A percentile compares a stretch with the other conserved stretches of the same genome.
Conservation (phyloP, 1,140 invertebrate genomes). For the Saccostrea echinata region DNA sequence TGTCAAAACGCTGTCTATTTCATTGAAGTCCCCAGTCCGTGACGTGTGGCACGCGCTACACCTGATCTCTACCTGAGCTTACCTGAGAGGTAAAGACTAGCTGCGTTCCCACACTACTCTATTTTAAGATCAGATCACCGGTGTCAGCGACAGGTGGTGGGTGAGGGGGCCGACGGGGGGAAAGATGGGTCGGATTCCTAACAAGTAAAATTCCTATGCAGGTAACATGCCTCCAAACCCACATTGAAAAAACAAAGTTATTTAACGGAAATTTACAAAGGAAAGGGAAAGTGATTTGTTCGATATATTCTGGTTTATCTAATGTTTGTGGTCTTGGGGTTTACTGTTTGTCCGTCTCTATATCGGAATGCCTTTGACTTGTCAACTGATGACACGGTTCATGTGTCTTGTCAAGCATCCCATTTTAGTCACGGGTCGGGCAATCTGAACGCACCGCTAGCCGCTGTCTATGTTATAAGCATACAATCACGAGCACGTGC, state of each 20-base stretch:
- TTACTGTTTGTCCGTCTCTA: not conserved
- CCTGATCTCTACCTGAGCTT: conserved; percentile 33
- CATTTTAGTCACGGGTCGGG: conserved; percentile 1
- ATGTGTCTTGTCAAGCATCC: not conserved
- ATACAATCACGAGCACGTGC: not conserved
- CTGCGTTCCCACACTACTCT: conserved; percentile 35
- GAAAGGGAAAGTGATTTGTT: not conserved
- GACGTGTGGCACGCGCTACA: conserved; percentile 27
- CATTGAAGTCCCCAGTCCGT: conserved; percentile 3
- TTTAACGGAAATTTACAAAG: too few relatives aligned
- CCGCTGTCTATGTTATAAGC: not conserved
- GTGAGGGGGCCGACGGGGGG: conserved; percentile 12
- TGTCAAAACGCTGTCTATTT: conserved; percentile 23
- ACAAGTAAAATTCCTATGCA: not conserved
- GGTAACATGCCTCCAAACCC: not conserved
- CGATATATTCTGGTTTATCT: not conserved
- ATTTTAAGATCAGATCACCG: conserved; percentile 28
- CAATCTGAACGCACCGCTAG: not conserved
- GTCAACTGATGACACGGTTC: conserved; percentile 26
- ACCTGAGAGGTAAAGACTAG: conserved; percentile 35
- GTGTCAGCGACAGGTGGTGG: conserved; percentile 34
- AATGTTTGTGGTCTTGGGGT: not conserved
- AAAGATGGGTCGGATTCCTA: not conserved
- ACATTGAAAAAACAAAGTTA: too few relatives aligned
- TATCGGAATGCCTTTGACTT: conserved; percentile 27